These are phyloP conservation scores for Apamea anceps DNA, from an alignment of 2,888 invertebrate species.

Conservation along the genomic window DNA sequence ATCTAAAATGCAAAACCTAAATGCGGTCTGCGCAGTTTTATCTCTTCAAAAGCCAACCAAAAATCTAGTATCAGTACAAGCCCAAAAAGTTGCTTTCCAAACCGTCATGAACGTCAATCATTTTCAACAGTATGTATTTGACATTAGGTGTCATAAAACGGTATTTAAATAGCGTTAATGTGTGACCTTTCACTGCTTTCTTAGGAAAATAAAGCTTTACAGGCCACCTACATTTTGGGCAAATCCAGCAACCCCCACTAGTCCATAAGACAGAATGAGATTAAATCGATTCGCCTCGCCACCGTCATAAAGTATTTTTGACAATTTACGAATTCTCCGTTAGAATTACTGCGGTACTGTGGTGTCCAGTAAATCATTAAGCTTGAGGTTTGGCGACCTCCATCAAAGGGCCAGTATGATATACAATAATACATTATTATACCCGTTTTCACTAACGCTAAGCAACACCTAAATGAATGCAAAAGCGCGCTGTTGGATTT, in stretches of 20 bases:
- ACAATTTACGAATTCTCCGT: conserved; percentile 80
- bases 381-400: conserved; percentile 85
- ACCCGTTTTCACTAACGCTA: background rate
- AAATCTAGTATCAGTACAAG: background rate
- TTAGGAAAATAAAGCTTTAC: background rate
- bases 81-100: conserved; percentile 52
- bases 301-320: conserved; percentile 86
- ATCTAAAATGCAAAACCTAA: background rate
- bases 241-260: conserved; percentile 48
- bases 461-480: conserved; percentile 2
- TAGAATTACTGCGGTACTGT: conserved; percentile 79
- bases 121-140: no score
- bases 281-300: conserved; percentile 85
- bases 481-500: background rate
- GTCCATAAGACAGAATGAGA: conserved; percentile 79
- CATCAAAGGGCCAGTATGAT: conserved; percentile 73
- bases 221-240: conserved; percentile 1
- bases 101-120: background rate
- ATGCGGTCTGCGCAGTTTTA: background rate
- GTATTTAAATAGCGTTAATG: background rate
- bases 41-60: background rate
- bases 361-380: conserved; percentile 83
- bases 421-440: conserved; percentile 73
- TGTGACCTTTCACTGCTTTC: background rate
- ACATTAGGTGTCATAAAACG: no score